These are phyloP conservation scores for Drosophila varians DNA, from an alignment of 1,140 invertebrate species.

Conservation along the genomic window DNA sequence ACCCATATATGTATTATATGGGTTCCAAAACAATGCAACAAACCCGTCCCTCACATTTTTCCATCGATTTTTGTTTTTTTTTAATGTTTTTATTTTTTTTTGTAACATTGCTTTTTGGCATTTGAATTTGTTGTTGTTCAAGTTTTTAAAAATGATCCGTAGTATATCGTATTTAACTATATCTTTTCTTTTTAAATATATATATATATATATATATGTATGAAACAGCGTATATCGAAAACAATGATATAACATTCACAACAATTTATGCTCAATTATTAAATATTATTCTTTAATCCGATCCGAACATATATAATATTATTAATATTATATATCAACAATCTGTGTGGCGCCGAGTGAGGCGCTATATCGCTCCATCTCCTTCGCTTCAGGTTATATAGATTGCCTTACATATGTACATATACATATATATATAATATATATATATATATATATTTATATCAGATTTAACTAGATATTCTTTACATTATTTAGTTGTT, in stretches of 20 bases:
- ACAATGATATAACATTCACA: conserved; percentile 79
- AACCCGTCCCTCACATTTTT: conserved; percentile 8
- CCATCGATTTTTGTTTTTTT: conserved; percentile 9
- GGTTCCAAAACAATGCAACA: conserved; percentile 31
- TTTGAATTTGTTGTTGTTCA: conserved; percentile 14
- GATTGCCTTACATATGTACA: conserved; percentile 27
- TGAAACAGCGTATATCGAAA: conserved; percentile 70
- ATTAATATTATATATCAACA: background rate
- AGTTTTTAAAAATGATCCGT: conserved; percentile 43
- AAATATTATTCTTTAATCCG: conserved; percentile 15
- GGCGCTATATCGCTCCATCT: conserved; percentile 2
- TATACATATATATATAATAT: conserved; percentile 16
- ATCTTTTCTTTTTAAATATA: conserved; percentile 28
- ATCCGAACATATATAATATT: background rate
- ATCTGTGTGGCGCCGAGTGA: conserved; percentile 14
- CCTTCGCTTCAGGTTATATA: background rate
- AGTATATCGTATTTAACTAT: conserved; percentile 33
- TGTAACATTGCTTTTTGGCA: conserved; percentile 36
- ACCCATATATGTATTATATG: conserved; percentile 18
- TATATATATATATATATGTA: conserved; percentile 35
- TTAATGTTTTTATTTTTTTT: background rate
- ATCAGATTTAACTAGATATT: conserved; percentile 46
- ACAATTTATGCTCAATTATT: conserved; percentile 61
- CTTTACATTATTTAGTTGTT: conserved; percentile 41
- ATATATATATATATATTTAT: conserved; percentile 52